A percentile compares a stretch with the other conserved stretches of the same genome.
phyloP scores from a whole-genome alignment of 2,797 vertebrate species.

The Cichlasoma orientale region DNA sequence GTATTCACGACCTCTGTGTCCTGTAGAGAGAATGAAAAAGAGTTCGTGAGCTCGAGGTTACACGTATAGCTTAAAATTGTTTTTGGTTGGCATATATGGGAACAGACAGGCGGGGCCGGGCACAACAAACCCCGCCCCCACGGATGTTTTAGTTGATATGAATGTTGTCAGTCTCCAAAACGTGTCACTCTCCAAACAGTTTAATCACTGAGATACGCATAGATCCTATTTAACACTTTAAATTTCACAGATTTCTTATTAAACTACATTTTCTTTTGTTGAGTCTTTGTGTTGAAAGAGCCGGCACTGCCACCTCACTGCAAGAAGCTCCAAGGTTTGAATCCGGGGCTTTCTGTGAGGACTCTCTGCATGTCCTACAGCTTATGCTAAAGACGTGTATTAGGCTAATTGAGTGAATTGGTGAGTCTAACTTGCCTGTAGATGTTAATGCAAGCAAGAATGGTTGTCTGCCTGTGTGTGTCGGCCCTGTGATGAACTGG shows the following conservation, averaged over 20 bases:
- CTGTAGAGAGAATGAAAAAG: slow-evolving; percentile 44
- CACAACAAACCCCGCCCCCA: too few species aligned
- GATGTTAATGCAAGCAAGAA: too few species aligned
- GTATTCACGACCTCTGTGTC: slow-evolving; percentile 83
- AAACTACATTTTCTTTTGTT: not conserved
- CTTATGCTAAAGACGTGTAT: too few species aligned
- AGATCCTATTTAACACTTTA: not conserved
- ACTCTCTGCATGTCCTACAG: too few species aligned
- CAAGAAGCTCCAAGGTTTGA: not conserved
- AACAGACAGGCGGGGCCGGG: not conserved
- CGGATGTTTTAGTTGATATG: too few species aligned
- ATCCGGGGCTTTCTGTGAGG: not conserved
- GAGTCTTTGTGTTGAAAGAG: not conserved
- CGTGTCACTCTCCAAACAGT: too few species aligned
- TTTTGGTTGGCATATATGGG: not conserved
- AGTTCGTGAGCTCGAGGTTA: not conserved
- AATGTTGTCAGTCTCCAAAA: too few species aligned
- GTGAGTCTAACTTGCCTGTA: too few species aligned
- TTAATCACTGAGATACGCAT: too few species aligned
- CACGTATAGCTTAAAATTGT: not conserved
- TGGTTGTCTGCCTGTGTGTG: too few species aligned
- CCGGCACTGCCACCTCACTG: not conserved
- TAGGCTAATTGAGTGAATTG: too few species aligned
- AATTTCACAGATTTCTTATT: not conserved
- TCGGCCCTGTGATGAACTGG: too few species aligned